Conservation (phyloP, 2,113 vertebrate species). For the Tragulus kanchil region DNA sequence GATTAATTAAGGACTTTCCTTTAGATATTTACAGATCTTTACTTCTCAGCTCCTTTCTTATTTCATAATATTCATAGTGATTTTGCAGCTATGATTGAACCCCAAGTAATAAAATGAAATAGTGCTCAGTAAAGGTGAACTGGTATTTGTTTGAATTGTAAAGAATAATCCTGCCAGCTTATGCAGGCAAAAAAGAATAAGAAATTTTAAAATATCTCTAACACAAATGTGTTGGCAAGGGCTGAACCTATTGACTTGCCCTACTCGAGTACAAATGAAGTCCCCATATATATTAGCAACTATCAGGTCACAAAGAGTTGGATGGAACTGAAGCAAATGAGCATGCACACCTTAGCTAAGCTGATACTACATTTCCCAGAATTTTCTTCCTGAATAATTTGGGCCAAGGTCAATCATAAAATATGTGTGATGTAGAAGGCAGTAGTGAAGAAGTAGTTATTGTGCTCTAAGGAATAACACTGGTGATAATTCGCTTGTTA, state of each 20-base stretch:
- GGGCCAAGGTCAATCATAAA: not conserved
- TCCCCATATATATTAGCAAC: not conserved
- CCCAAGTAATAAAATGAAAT: not conserved
- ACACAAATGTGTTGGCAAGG: not conserved
- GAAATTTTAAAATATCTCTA: not conserved
- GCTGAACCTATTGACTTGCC: not conserved
- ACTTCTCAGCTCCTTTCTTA: not conserved
- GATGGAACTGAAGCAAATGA: not conserved
- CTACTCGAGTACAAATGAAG: not conserved
- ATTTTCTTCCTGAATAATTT: not conserved
- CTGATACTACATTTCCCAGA: not conserved
- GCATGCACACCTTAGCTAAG: not conserved
- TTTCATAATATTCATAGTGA: not conserved
- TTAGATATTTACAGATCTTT: not conserved
- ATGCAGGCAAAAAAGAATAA: not conserved
- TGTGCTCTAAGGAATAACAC: not conserved
- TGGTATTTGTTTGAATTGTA: not conserved
- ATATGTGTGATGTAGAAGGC: not conserved
- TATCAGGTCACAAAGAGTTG: too few relatives aligned
- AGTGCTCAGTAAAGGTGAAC: not conserved
- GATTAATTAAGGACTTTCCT: not conserved
- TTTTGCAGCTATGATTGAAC: not conserved
- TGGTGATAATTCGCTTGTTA: not conserved
- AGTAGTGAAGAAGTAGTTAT: not conserved
- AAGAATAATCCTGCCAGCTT: not conserved